These are phyloP conservation scores for Panopea generosa DNA, from an alignment of 2,888 invertebrate genomes.

Conservation along the genomic window DNA sequence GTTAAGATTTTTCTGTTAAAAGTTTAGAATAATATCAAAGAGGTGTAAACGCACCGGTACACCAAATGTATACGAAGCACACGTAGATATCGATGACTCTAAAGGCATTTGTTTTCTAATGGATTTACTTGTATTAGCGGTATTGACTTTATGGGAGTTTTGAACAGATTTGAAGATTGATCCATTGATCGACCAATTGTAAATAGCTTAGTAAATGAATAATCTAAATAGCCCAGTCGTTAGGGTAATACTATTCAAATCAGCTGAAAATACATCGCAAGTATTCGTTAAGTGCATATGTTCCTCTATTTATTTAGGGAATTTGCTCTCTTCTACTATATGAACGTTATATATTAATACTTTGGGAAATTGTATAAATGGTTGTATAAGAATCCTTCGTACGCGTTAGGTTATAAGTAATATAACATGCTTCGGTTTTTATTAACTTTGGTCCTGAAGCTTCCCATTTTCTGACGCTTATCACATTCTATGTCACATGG, in stretches of 20 bases:
- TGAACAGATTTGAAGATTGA: constrained; percentile 23
- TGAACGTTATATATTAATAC: too few relatives aligned
- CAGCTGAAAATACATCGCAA: neutral
- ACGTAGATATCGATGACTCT: constrained; percentile 8
- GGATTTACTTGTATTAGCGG: constrained; percentile 17
- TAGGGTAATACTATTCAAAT: neutral
- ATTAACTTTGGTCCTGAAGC: too few relatives aligned
- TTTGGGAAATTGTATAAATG: too few relatives aligned
- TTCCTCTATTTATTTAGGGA: neutral
- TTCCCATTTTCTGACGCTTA: too few relatives aligned
- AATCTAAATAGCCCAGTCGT: constrained; percentile 14
- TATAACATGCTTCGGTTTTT: too few relatives aligned
- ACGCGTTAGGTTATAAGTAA: too few relatives aligned
- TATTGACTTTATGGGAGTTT: constrained; percentile 29
- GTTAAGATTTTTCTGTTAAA: neutral
- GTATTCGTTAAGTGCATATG: neutral
- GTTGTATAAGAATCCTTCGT: too few relatives aligned
- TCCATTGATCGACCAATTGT: constrained; percentile 17
- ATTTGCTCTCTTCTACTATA: too few relatives aligned
- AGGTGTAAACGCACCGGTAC: neutral
- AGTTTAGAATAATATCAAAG: neutral
- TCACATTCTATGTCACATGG: too few relatives aligned
- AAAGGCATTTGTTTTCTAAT: constrained; percentile 18
- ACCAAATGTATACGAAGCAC: neutral
- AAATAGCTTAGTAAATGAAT: constrained; percentile 14